Evolutionary conservation across 2,113 vertebrate genomes (phyloP), one percentile per base, ranked within the genome.

Genomic region (Geothlypis trichas): DNA sequence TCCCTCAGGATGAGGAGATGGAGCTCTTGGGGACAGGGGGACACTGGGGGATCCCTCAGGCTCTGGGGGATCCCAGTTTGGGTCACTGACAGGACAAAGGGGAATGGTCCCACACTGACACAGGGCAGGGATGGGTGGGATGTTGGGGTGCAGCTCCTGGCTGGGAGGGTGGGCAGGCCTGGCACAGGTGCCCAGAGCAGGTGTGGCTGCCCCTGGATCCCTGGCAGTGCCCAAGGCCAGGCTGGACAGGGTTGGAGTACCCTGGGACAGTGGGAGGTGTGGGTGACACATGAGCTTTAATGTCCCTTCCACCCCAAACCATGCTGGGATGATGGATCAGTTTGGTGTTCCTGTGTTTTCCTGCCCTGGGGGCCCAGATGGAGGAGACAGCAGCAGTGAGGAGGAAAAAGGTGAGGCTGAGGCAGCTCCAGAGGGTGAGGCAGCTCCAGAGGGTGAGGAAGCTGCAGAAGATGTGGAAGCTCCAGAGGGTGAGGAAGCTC

Each of bases 21-120:
- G 99, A 99, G 95, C 98, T 99, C 2, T 88, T 98, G 61, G 99
- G 99, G 99, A 98, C n/a, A 3, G 77, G 77, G 44, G 52, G 9
- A 28, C 5, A 52, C 51, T 52, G 74, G n/a, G n/a, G n/a, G n/a
- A n/a, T n/a, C n/a, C n/a, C n/a, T n/a, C n/a, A n/a, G n/a, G n/a
- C n/a, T n/a, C 47, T 15, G 63, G 44, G 20, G 0, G 7, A 30
- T 52, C 23, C 37, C 62, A 17, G 42, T 52, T 8, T 55, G 71
- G 30, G 10, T 47, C 54, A 41, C 47, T 23, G 46, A 5, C 3
- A 2, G 54, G 19, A 61, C 39, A 22, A 4, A 21, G 59, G 23
- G 62, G 21, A 61, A 22, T 55, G 55, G 62, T 1, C 30, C 61
- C 46, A 1, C 16, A 15, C 10, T 41, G n/a, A 2, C 78, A 62